phyloP scores from a whole-genome alignment of 2,113 vertebrate species.

The Solea solea region DNA sequence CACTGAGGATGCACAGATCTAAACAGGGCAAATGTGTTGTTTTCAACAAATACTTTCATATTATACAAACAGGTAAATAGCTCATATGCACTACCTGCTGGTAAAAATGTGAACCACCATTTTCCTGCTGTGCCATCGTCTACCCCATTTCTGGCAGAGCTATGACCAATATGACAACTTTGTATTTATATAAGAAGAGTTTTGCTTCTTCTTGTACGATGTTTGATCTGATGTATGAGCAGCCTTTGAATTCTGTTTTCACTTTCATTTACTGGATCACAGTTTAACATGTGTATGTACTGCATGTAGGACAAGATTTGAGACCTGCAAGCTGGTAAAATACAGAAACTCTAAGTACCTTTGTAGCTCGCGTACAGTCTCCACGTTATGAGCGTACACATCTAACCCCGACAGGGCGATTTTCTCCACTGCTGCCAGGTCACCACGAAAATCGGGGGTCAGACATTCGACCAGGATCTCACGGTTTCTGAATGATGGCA shows the following conservation, averaged over 20 bases:
- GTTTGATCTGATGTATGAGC: too few relatives aligned
- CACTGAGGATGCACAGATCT: too few relatives aligned
- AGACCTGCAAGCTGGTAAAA: too few relatives aligned
- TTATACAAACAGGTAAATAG: not conserved
- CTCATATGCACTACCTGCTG: constrained; percentile 59
- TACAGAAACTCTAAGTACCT: constrained; percentile 75
- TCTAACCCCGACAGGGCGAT: constrained; percentile 91
- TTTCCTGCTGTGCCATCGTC: not conserved
- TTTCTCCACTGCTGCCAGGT: constrained; percentile 88
- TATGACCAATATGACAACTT: not conserved
- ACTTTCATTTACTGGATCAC: too few relatives aligned
- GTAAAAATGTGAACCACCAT: constrained; percentile 4
- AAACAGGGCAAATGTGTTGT: too few relatives aligned
- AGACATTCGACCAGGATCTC: constrained; percentile 94
- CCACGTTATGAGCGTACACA: constrained; percentile 96
- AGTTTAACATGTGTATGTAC: too few relatives aligned
- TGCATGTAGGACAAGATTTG: too few relatives aligned
- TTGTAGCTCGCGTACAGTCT: constrained; percentile 93
- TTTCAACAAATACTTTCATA: too few relatives aligned
- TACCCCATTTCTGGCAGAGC: constrained; percentile 20
- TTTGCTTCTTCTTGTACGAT: too few relatives aligned
- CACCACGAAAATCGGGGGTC: constrained; percentile 96
- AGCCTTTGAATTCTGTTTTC: too few relatives aligned
- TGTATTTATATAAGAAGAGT: too few relatives aligned
- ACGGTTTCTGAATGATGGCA: constrained; percentile 78